These are phyloP conservation scores for Lasiurus cinereus DNA, from an alignment of 2,113 vertebrate species.

Conservation along the genomic window DNA sequence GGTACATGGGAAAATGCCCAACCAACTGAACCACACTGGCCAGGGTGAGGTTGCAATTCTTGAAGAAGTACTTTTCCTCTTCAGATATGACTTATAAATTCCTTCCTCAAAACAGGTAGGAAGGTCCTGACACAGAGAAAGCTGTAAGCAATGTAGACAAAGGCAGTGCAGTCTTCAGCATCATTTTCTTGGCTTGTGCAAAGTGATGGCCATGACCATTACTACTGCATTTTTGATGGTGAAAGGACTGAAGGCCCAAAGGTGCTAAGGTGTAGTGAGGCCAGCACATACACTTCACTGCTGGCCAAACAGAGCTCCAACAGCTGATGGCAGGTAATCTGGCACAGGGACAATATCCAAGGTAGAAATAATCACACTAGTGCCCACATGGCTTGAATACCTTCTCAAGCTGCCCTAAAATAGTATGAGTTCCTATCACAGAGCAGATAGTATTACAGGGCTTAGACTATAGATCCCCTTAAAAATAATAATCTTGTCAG, in stretches of 20 bases:
- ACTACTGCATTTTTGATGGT: background rate
- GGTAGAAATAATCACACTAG: background rate
- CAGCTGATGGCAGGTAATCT: background rate
- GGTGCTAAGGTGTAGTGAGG: no score
- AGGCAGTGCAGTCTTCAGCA: background rate
- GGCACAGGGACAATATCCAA: background rate
- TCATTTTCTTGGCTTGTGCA: background rate
- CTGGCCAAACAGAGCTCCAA: background rate
- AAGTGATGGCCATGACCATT: background rate
- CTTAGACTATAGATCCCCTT: background rate
- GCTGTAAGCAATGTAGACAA: background rate
- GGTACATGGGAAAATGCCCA: no score
- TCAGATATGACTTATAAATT: background rate
- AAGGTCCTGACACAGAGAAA: background rate
- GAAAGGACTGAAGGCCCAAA: background rate
- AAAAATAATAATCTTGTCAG: background rate
- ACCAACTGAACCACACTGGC: no score
- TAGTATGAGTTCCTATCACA: background rate
- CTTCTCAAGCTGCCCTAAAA: background rate
- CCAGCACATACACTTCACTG: background rate
- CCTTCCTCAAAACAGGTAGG: background rate
- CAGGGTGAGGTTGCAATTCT: background rate
- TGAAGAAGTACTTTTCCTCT: background rate
- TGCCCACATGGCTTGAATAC: background rate
- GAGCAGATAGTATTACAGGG: background rate